Percentiles rank a stretch among this genome's conserved stretches.
Conservation (phyloP, 2,797 vertebrate species). For the Oryzias dopingdopingensis region DNA sequence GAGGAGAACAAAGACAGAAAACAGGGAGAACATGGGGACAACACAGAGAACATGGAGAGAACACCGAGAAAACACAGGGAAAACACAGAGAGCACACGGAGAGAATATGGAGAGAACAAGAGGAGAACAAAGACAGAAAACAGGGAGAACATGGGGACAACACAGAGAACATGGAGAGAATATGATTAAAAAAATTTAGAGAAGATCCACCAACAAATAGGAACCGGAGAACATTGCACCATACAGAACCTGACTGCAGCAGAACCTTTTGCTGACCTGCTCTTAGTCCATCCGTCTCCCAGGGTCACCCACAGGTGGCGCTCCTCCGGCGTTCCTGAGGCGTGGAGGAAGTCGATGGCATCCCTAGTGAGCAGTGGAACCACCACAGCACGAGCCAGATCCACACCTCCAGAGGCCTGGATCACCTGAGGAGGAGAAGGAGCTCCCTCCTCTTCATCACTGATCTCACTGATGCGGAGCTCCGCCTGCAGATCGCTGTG, state of each 20-base stretch:
- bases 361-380: conserved; percentile 89
- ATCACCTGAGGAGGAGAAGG: conserved; percentile 80
- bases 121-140: not conserved
- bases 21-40: too few relatives aligned
- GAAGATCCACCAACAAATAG: not conserved
- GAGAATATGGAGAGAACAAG: not conserved
- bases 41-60: not conserved
- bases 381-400: conserved; percentile 84
- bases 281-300: conserved; percentile 90
- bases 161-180: not conserved
- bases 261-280: conserved; percentile 76
- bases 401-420: conserved; percentile 86
- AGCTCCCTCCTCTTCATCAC: not conserved
- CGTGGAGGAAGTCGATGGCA: conserved; percentile 87
- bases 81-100: not conserved
- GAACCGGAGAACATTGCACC: too few relatives aligned
- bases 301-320: conserved; percentile 88
- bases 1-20: too few relatives aligned
- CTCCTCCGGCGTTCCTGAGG: conserved; percentile 82
- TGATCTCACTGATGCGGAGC: not conserved
- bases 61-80: not conserved
- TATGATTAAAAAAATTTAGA: not conserved
- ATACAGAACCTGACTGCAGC: not conserved
- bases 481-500: not conserved
- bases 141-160: not conserved